A percentile compares a stretch with the other conserved stretches of the same genome.
Conservation (phyloP, 92 coral and sea anemone species). For the Zoanthus solanderi region DNA sequence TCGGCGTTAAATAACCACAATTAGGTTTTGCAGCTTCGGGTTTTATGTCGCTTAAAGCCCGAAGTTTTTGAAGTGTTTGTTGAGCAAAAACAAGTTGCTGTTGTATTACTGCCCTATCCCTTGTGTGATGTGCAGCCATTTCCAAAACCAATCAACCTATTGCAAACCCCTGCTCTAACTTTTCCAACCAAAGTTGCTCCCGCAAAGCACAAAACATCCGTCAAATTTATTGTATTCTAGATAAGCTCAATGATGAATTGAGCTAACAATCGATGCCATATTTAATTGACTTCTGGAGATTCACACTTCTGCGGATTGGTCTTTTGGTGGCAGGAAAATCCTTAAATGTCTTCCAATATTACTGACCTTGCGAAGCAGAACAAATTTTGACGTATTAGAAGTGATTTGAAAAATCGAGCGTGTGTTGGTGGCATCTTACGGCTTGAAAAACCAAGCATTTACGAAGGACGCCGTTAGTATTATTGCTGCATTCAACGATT, state of each 20-base stretch:
- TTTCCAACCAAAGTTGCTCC: slow-evolving; percentile 9
- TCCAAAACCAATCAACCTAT: background rate
- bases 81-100: slow-evolving; percentile 78
- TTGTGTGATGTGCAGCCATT: slow-evolving; percentile 61
- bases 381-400: background rate
- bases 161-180: background rate
- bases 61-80: slow-evolving; percentile 74
- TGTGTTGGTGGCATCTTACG: background rate
- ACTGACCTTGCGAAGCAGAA: background rate
- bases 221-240: slow-evolving; percentile 9
- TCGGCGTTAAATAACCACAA: slow-evolving; percentile 26
- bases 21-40: slow-evolving; percentile 28
- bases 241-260: slow-evolving; percentile 2
- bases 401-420: background rate
- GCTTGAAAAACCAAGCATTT: background rate
- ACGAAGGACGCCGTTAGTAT: slow-evolving; percentile 7
- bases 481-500: slow-evolving; percentile 14
- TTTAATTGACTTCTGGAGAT: slow-evolving; percentile 33
- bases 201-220: slow-evolving; percentile 23
- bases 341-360: slow-evolving; percentile 14
- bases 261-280: slow-evolving; percentile 21
- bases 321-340: slow-evolving; percentile 41
- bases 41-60: slow-evolving; percentile 64
- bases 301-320: slow-evolving; percentile 25
- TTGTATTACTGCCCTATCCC: slow-evolving; percentile 74